phyloP scores from a whole-genome alignment of 2,888 invertebrate genomes.

The Synanthedon vespiformis region DNA sequence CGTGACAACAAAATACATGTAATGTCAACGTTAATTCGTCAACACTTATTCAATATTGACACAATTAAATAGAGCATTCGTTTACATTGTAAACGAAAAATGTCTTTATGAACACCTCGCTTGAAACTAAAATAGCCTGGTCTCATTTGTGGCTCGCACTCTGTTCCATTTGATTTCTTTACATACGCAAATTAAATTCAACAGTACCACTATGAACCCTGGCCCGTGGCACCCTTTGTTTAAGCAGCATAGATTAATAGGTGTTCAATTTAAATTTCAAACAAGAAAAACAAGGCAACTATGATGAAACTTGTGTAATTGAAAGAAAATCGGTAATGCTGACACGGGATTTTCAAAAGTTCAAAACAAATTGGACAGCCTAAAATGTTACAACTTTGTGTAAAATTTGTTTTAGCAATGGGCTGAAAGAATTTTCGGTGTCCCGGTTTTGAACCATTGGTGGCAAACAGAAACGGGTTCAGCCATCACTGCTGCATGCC shows the following conservation, averaged over 20 bases:
- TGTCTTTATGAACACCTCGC: neutral
- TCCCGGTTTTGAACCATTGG: slow-evolving; percentile 87
- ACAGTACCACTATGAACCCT: slow-evolving; percentile 7
- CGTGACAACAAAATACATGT: no score
- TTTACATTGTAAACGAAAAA: no score
- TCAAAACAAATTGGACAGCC: no score
- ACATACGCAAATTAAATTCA: slow-evolving; percentile 9
- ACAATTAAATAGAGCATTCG: no score
- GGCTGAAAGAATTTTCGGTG: slow-evolving; percentile 57
- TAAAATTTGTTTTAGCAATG: slow-evolving; percentile 35
- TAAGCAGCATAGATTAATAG: neutral
- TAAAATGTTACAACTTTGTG: neutral
- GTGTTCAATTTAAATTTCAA: neutral
- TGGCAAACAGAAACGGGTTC: slow-evolving; percentile 98
- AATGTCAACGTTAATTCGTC: no score
- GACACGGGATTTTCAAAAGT: no score
- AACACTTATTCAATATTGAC: no score
- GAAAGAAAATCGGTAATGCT: neutral
- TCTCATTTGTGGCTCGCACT: neutral
- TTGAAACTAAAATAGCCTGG: neutral
- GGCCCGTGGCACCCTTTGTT: slow-evolving; percentile 11
- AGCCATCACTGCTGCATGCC: slow-evolving; percentile 86
- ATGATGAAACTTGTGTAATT: no score
- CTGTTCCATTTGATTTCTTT: neutral
- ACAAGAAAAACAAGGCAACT: neutral